Percentiles rank a stretch among this genome's conserved stretches.
These are phyloP conservation scores for Pegea sp. DNA, from an alignment of 23 tunicate genomes.

Conservation along the genomic window DNA sequence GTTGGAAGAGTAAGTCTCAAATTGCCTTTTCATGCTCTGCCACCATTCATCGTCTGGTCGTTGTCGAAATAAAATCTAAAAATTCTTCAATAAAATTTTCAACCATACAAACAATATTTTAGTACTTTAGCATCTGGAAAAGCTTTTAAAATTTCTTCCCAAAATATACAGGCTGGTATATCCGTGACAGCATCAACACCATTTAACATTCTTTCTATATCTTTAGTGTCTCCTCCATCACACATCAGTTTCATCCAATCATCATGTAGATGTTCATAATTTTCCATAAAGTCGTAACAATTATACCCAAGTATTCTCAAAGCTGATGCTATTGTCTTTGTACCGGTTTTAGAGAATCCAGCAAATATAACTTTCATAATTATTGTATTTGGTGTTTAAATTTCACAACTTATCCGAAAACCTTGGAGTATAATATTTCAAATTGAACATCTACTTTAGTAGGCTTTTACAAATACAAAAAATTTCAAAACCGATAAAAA, in stretches of 20 bases:
- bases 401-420: too few species aligned
- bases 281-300: slow-evolving; percentile 29
- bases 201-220: slow-evolving; percentile 9
- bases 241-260: slow-evolving; percentile 3
- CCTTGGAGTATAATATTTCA: too few species aligned
- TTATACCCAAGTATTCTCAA: slow-evolving; percentile 22
- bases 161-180: slow-evolving; percentile 13
- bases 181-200: slow-evolving; percentile 57
- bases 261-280: slow-evolving; percentile 7
- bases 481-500: too few species aligned
- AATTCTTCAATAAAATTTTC: background rate
- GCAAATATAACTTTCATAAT: slow-evolving; percentile 34
- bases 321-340: slow-evolving; percentile 16
- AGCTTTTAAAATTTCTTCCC: slow-evolving; percentile 24
- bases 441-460: too few species aligned
- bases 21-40: too few species aligned
- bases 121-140: slow-evolving; percentile 46
- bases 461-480: too few species aligned
- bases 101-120: background rate
- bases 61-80: too few species aligned
- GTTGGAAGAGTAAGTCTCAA: too few species aligned
- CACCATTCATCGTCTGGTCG: too few species aligned
- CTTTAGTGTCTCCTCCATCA: slow-evolving; percentile 32
- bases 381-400: background rate
- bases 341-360: slow-evolving; percentile 36